A percentile compares a stretch with the other conserved stretches of the same genome.
Evolutionary conservation across 2,797 vertebrate species (phyloP).

Genomic region (Aphelocoma californica): DNA sequence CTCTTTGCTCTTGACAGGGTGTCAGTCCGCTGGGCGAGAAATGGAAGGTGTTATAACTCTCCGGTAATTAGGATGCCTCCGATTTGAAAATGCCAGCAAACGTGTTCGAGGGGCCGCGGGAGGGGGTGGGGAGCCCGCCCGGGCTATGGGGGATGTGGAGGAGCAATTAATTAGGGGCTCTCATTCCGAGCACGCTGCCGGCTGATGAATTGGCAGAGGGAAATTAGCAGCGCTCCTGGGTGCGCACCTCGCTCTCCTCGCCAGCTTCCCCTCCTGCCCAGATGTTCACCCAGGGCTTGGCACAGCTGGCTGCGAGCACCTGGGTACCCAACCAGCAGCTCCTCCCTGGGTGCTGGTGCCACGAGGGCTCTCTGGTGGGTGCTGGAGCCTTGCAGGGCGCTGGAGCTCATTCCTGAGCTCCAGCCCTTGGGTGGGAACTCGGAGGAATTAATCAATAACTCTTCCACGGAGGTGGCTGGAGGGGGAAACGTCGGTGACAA

Average conservation of each 20-base stretch:
- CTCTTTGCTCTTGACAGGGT: slow-evolving; percentile 81
- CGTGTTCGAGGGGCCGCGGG: slow-evolving; percentile 68
- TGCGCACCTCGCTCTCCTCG: neutral
- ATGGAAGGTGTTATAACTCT: slow-evolving; percentile 93
- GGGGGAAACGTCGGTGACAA: neutral
- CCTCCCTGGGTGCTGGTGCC: neutral
- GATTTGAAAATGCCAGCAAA: slow-evolving; percentile 90
- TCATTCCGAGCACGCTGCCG: slow-evolving; percentile 76
- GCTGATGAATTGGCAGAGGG: slow-evolving; percentile 63
- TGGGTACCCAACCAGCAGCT: neutral
- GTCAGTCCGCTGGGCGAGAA: slow-evolving; percentile 81
- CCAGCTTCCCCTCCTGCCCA: neutral
- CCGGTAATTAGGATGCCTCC: slow-evolving; percentile 90
- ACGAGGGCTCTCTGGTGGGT: neutral
- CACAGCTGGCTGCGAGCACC: slow-evolving; percentile 34
- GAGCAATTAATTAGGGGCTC: slow-evolving; percentile 93
- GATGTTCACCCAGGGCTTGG: neutral
- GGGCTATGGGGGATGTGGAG: slow-evolving; percentile 76
- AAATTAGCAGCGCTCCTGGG: slow-evolving; percentile 25
- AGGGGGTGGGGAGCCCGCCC: slow-evolving; percentile 39
- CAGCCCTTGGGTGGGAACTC: neutral
- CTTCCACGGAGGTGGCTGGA: neutral
- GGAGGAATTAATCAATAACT: slow-evolving; percentile 42
- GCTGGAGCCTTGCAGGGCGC: neutral
- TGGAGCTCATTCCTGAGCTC: neutral